phyloP scores from a whole-genome alignment of 2,888 invertebrate genomes.

The Dione juno region DNA sequence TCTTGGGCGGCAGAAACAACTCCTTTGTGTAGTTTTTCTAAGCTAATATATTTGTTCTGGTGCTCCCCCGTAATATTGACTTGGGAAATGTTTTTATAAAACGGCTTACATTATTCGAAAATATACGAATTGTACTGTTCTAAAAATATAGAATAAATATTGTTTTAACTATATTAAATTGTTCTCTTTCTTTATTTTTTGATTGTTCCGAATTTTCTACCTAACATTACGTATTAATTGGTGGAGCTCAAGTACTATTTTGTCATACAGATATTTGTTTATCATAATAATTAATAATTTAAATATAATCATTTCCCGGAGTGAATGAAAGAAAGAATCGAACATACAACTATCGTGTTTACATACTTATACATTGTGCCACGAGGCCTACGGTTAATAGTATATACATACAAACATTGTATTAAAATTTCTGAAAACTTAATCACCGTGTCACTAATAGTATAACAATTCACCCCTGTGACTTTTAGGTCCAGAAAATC shows the following conservation, averaged over 20 bases:
- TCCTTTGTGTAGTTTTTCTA: conserved; percentile 57
- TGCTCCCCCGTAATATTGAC: conserved; percentile 29
- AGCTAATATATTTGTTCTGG: conserved; percentile 38
- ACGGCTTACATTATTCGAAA: neutral
- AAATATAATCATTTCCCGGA: no score
- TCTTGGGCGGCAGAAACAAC: conserved; percentile 62
- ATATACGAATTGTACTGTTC: neutral
- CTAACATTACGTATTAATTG: no score
- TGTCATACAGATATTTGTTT: no score
- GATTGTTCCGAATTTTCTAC: no score
- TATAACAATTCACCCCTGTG: no score
- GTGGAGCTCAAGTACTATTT: no score
- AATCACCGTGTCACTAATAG: neutral
- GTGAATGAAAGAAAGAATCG: no score
- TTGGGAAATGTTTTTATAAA: conserved; percentile 26
- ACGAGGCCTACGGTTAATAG: no score
- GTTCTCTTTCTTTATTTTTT: neutral
- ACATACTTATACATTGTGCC: no score
- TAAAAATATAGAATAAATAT: conserved; percentile 10
- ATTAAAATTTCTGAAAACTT: neutral
- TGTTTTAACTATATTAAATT: neutral
- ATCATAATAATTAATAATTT: no score
- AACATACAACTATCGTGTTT: no score
- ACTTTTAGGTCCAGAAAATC: no score
- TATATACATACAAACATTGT: neutral